phyloP scores from a whole-genome alignment of 2,113 vertebrate species.

The Entosphenus tridentatus region DNA sequence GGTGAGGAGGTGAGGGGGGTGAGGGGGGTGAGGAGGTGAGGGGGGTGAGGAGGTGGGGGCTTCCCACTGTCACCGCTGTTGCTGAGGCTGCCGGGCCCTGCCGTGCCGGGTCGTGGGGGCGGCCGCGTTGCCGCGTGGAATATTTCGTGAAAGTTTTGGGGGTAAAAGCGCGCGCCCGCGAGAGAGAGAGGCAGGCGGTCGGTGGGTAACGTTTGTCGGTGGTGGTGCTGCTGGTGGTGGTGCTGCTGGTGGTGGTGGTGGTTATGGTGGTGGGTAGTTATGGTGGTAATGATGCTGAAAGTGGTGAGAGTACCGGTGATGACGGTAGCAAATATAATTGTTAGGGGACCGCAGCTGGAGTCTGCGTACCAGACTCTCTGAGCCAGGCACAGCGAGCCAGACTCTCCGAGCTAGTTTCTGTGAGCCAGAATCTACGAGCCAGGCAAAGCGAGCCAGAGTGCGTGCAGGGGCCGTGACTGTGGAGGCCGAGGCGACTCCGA shows the following conservation, averaged over 20 bases:
- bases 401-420: neutral
- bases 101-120: too few species aligned
- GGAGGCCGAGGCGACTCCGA: too few species aligned
- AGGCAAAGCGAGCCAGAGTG: neutral
- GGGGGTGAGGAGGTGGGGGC: neutral
- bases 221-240: neutral
- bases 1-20: neutral
- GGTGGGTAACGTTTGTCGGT: neutral
- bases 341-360: neutral
- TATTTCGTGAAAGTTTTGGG: too few species aligned
- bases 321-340: too few species aligned
- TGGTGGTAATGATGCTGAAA: too few species aligned
- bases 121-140: too few species aligned
- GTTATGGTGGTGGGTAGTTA: too few species aligned
- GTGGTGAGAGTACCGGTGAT: too few species aligned
- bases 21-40: neutral
- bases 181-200: neutral
- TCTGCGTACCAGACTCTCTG: neutral
- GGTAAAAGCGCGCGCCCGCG: too few species aligned
- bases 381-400: constrained; percentile 1
- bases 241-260: neutral
- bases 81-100: too few species aligned
- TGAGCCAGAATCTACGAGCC: neutral
- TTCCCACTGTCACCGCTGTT: too few species aligned
- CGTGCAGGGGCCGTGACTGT: too few species aligned